Evolutionary conservation across 2,888 invertebrate genomes (phyloP), one percentile per base, ranked within the genome.

Genomic region (Sericinus montela): DNA sequence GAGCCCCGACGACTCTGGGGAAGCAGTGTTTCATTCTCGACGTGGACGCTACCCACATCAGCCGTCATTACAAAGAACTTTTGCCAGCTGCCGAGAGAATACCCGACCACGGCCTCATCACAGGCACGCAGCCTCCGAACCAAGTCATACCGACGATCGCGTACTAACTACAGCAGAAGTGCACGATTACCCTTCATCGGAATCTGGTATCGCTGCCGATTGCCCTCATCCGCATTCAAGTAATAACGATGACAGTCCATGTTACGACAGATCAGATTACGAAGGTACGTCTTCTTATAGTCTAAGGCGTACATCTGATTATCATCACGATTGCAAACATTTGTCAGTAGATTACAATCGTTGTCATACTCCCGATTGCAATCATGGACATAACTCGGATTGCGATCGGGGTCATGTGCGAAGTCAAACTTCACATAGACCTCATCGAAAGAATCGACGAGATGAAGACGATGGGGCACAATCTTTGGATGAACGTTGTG

Each of bases 11-110:
- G 89, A 89, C 71, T 69, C 84, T 63, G 88, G 88, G 83, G 86
- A 85, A 82, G 89, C 87, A 88, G 91, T 94, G 81, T 93, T 93
- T 84, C 94, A 94, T 78, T 92, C 94, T 55, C 94, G 93, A 52
- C 93, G 94, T 60, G 93, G 94, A 57, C 92, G 92, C 53, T 93
- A 93, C 72, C 93, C 74, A 40, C 80, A 73, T 45, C 93, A 72
- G 56, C 92, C 93, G 9, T 67, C 80, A n/a, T 72, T 88, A 44
- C 87, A 87, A 59, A 73, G 85, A 51, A 75, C 80, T 3, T 88
- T 84, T 55, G 85, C 88, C 58, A 88, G 87, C 60, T 88, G 87
- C 54, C 80, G 88, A 57, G 88, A 87, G 53, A 65, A 74, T 6
- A 68, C 75, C 23, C 75, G 82, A 13, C 86, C 85, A 0, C 73